Base-by-base conservation (phyloP, 2,888 invertebrate genomes). In the Cantharis rufa region DNA sequence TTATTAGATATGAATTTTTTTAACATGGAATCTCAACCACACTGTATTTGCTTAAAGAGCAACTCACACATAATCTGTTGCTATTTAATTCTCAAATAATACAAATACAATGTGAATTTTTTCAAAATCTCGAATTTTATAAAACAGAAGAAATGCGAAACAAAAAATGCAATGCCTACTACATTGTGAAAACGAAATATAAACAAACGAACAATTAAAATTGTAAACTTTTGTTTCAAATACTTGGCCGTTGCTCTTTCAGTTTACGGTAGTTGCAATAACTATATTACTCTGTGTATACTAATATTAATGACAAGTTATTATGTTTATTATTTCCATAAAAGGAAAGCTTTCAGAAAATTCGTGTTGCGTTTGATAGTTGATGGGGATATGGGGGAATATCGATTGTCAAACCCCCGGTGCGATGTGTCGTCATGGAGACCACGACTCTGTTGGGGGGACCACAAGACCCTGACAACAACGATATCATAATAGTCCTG, bases 321-420 rank as follows among this genome's bases (percentile, higher is more conserved):
- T 48, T 48, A 48, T 48, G 48, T 48, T 48, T 48, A 48, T 48
- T 48, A 48, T 48, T 48, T 48, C 48, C 48, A 48, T 48, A 48
- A 48, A 48, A 48, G 63, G 61, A 68, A 69, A 32, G 69, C 62
- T 75, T 69, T 70, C 16, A 76, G 69, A 72, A 76, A 76, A 71
- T 74, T 76, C 78, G 73, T 78, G 90, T 89, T 89, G 90, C 85
- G 86, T 84, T 86, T 90, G 90, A 88, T 90, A 90, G 89, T 88
- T 90, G 88, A 91, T 88, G 89, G 89, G 90, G 90, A 90, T 89
- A 90, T 91, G 91, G 91, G 92, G 90, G 91, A 91, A 91, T 92
- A 93, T 93, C 92, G 91, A 93, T 93, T 92, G 91, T 91, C 90
- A 91, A 90, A 90, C 89, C 90, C 89, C 89, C 86, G 89, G 89